Evolutionary conservation across 1,140 invertebrate species (phyloP).

Genomic region (Leucophenga varia): DNA sequence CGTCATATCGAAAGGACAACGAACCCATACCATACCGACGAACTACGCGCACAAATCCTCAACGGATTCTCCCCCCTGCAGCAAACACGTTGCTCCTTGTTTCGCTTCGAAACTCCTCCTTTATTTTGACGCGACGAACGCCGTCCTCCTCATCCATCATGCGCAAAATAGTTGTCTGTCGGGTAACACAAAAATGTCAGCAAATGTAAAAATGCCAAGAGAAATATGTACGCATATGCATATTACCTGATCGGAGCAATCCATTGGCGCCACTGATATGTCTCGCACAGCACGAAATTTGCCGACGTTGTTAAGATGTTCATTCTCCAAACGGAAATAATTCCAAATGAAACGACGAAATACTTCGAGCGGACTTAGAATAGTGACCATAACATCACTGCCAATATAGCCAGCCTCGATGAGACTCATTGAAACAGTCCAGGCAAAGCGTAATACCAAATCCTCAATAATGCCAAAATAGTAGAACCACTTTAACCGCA

Average conservation of each 20-base stretch:
- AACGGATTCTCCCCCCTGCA: conserved; percentile 47
- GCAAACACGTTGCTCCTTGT: conserved; percentile 36
- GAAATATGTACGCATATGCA: background rate
- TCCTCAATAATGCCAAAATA: conserved; percentile 98
- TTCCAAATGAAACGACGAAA: conserved; percentile 89
- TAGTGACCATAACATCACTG: conserved; percentile 74
- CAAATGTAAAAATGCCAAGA: background rate
- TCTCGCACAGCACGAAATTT: conserved; percentile 89
- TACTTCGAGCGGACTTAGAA: conserved; percentile 80
- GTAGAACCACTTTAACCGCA: conserved; percentile 80
- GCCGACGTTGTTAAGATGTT: conserved; percentile 93
- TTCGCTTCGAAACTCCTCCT: conserved; percentile 37
- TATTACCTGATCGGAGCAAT: conserved; percentile 68
- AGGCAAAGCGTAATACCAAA: conserved; percentile 83
- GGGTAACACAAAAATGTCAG: background rate
- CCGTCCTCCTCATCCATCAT: conserved; percentile 97
- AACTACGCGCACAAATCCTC: conserved; percentile 50
- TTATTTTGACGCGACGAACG: conserved; percentile 59
- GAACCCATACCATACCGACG: no score
- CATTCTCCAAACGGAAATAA: conserved; percentile 90
- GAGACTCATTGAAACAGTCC: conserved; percentile 76
- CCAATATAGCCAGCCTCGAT: conserved; percentile 73
- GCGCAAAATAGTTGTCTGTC: conserved; percentile 74
- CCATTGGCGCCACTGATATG: conserved; percentile 84
- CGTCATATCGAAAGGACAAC: no score